These are phyloP conservation scores for Eretmochelys imbricata DNA, from an alignment of 2,113 vertebrate species.

Conservation along the genomic window DNA sequence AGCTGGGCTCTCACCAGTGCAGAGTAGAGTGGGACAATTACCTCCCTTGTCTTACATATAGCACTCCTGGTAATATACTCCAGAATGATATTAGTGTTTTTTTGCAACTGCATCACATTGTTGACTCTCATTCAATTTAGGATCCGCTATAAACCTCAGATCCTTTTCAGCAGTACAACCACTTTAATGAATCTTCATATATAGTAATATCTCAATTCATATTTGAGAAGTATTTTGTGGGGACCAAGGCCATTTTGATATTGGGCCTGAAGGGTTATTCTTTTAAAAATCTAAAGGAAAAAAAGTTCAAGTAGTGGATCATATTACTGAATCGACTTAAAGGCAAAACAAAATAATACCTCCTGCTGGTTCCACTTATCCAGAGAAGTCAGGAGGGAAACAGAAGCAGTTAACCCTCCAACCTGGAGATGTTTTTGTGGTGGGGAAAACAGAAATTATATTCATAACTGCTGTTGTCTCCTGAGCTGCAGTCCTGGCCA, in stretches of 20 bases:
- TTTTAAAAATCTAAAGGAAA: constrained; percentile 1
- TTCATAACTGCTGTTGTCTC: too few relatives aligned
- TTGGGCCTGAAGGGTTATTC: background rate
- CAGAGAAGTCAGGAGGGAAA: background rate
- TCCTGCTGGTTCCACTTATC: background rate
- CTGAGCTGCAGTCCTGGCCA: background rate
- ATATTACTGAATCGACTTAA: background rate
- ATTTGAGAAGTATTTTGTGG: background rate
- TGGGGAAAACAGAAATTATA: background rate
- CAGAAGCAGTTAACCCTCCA: background rate
- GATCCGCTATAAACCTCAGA: too few relatives aligned
- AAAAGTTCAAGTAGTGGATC: background rate
- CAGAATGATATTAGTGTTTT: too few relatives aligned
- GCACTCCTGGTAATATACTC: too few relatives aligned
- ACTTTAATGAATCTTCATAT: constrained; percentile 9
- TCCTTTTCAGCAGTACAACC: too few relatives aligned
- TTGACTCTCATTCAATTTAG: too few relatives aligned
- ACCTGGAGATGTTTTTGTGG: background rate
- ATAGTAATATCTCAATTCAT: background rate
- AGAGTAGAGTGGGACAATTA: too few relatives aligned
- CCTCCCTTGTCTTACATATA: too few relatives aligned
- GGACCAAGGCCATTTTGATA: background rate
- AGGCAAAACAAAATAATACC: accelerated
- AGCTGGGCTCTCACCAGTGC: too few relatives aligned
- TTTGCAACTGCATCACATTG: too few relatives aligned